phyloP scores from a whole-genome alignment of 1,140 invertebrate species.

The Scylla paramamosain region DNA sequence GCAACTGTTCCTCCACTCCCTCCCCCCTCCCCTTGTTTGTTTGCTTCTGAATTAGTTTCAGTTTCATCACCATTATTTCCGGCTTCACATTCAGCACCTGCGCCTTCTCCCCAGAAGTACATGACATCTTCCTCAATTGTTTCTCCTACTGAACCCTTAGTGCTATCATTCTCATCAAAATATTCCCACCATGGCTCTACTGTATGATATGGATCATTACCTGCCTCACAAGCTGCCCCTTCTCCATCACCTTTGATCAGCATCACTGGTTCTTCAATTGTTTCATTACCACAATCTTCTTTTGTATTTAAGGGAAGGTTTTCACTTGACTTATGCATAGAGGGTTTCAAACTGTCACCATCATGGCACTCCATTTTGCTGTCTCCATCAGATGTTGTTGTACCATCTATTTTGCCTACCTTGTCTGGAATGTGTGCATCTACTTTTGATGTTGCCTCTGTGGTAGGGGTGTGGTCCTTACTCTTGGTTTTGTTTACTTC shows the following conservation, averaged over 20 bases:
- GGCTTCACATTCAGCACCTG: slow-evolving; percentile 70
- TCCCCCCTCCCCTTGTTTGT: slow-evolving; percentile 71
- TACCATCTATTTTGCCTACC: neutral
- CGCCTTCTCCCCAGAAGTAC: slow-evolving; percentile 71
- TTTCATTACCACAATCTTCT: slow-evolving; percentile 79
- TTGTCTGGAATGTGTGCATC: neutral
- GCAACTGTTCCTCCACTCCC: slow-evolving; percentile 56
- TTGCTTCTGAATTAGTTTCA: slow-evolving; percentile 66
- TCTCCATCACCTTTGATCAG: slow-evolving; percentile 87
- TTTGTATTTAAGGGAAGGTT: slow-evolving; percentile 5
- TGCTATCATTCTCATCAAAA: slow-evolving; percentile 62
- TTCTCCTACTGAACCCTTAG: slow-evolving; percentile 66
- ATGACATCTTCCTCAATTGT: slow-evolving; percentile 73
- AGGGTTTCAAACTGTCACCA: neutral
- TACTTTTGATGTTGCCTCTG: neutral
- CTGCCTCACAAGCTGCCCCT: slow-evolving; percentile 86
- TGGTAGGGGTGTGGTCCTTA: neutral
- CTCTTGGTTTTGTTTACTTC: neutral
- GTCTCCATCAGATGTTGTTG: too few species aligned
- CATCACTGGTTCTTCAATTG: slow-evolving; percentile 87
- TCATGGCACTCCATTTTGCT: too few species aligned
- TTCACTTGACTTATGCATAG: neutral
- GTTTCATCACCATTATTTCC: slow-evolving; percentile 74
- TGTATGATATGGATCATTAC: slow-evolving; percentile 81
- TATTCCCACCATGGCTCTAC: slow-evolving; percentile 77